Conservation (phyloP, 2,888 invertebrate species). For the Microdon myrmicae region DNA sequence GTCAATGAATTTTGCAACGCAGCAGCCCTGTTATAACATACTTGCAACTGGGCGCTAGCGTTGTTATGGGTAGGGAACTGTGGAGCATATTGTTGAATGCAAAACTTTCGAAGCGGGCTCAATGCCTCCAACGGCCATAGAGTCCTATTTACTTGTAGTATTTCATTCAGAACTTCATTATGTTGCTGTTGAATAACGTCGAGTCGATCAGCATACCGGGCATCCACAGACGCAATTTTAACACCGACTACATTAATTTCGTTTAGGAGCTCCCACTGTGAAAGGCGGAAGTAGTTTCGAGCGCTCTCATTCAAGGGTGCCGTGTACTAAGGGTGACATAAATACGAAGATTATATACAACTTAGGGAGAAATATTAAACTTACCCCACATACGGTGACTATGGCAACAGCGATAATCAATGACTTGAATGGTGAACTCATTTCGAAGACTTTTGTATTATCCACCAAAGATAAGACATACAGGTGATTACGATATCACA, state of each 20-base stretch:
- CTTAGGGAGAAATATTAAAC: too few relatives aligned
- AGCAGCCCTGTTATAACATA: neutral
- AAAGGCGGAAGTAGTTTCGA: conserved; percentile 7
- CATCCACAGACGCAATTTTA: conserved; percentile 10
- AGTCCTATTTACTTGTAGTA: conserved; percentile 17
- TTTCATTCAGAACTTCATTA: conserved; percentile 4
- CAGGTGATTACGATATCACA: too few relatives aligned
- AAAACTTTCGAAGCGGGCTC: conserved; percentile 6
- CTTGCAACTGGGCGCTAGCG: neutral
- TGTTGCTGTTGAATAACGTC: conserved; percentile 13
- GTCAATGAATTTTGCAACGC: neutral
- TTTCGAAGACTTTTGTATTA: too few relatives aligned
- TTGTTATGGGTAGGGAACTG: conserved; percentile 1
- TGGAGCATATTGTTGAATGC: conserved; percentile 24
- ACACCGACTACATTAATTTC: conserved; percentile 4
- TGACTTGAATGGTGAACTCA: too few relatives aligned
- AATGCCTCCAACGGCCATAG: conserved; percentile 13
- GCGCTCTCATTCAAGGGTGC: too few relatives aligned
- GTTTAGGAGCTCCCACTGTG: conserved; percentile 9
- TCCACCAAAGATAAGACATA: too few relatives aligned
- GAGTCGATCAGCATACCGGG: conserved; percentile 15
- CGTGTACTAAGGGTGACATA: too few relatives aligned
- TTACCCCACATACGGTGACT: too few relatives aligned
- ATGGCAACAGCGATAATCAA: too few relatives aligned
- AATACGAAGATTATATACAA: too few relatives aligned